Conservation (phyloP, 1,140 invertebrate species). For the Lucilia sericata region DNA sequence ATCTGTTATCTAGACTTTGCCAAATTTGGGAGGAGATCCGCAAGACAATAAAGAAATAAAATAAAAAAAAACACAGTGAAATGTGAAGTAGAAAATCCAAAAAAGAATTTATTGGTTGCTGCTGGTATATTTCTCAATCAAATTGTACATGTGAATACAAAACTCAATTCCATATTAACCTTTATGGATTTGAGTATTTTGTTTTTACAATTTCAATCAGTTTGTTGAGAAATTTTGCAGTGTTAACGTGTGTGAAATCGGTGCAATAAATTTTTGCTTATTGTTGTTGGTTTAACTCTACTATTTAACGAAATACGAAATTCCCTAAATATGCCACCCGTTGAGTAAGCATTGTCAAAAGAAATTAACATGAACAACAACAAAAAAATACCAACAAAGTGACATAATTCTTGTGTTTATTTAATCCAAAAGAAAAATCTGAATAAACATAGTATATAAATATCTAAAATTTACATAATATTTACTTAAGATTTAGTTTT, state of each 20-base stretch:
- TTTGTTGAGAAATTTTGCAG: constrained; percentile 38
- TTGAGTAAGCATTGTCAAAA: constrained; percentile 25
- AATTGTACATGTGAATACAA: constrained; percentile 32
- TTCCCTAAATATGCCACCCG: constrained; percentile 33
- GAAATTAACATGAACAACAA: neutral
- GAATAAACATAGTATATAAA: too few relatives aligned
- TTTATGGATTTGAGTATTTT: constrained; percentile 22
- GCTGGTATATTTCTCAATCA: constrained; percentile 33
- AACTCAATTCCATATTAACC: constrained; percentile 15
- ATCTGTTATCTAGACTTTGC: constrained; percentile 39
- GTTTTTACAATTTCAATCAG: neutral
- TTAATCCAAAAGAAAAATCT: neutral
- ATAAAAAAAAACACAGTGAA: neutral
- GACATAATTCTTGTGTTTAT: neutral
- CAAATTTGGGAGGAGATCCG: constrained; percentile 40
- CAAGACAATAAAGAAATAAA: neutral
- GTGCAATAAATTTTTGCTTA: neutral
- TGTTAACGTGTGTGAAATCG: constrained; percentile 29
- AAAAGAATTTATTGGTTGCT: neutral
- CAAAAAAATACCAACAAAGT: neutral
- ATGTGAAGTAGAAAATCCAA: constrained; percentile 6
- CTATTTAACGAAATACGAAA: neutral
- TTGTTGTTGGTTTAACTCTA: neutral
- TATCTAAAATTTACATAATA: neutral
- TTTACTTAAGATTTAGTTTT: neutral